Conservation (phyloP, 2,113 vertebrate species). For the Halcyon senegalensis region DNA sequence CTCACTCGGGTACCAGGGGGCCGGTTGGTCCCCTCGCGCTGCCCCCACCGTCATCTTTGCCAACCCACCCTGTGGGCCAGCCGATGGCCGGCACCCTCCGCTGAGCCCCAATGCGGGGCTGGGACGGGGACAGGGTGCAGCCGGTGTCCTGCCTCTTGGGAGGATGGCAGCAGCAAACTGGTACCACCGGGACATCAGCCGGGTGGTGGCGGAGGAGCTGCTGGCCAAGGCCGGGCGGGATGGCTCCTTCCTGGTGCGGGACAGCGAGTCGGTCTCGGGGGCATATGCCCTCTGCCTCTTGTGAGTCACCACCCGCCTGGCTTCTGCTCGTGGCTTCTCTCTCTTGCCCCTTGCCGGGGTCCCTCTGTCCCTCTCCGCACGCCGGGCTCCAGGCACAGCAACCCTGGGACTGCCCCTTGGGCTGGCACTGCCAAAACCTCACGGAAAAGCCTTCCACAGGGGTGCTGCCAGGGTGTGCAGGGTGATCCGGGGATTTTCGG, state of each 20-base stretch:
- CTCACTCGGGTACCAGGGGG: rapidly evolving
- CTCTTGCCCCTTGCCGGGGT: background rate
- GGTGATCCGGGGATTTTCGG: background rate
- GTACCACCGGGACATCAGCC: constrained; percentile 90
- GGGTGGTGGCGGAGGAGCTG: constrained; percentile 84
- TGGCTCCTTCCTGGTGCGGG: constrained; percentile 88
- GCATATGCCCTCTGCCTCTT: constrained; percentile 89
- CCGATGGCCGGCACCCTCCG: background rate
- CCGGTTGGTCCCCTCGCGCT: background rate
- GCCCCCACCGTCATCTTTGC: background rate
- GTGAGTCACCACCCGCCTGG: constrained; percentile 72
- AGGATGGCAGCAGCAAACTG: constrained; percentile 80
- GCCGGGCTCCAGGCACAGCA: background rate
- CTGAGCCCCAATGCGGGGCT: background rate
- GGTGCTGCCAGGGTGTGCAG: rapidly evolving
- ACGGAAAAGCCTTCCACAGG: background rate
- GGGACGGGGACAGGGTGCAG: background rate
- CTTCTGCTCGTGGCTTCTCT: background rate
- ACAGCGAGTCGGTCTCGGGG: constrained; percentile 89
- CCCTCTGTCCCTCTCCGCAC: background rate
- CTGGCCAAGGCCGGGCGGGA: constrained; percentile 84
- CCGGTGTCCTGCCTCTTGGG: rapidly evolving
- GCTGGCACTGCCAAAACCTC: background rate
- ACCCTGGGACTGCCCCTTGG: background rate
- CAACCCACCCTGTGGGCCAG: rapidly evolving